Evolutionary conservation across 37 sponge, comb jelly and placozoan genomes (phyloP).

Genomic region (Trichoplax adhaerens): DNA sequence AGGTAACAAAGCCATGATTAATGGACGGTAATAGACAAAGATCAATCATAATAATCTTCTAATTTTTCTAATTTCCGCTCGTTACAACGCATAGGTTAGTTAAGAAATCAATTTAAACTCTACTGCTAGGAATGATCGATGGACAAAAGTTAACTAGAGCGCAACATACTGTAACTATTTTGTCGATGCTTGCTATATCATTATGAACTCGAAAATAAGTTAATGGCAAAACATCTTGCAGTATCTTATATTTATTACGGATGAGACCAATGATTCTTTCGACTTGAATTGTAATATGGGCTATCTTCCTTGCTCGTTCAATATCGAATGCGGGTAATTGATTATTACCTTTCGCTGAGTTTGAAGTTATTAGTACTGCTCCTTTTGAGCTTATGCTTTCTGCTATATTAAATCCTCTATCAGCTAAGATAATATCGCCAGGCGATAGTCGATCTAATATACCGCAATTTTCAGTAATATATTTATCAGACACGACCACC

Average conservation of each 20-base stretch:
- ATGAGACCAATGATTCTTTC: slow-evolving; percentile 50
- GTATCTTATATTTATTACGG: slow-evolving; percentile 29
- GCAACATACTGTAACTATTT: slow-evolving; percentile 22
- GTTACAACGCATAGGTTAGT: too few species aligned
- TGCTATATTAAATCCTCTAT: slow-evolving; percentile 54
- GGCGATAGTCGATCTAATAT: slow-evolving; percentile 31
- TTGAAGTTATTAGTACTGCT: slow-evolving; percentile 35
- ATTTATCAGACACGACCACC: slow-evolving; percentile 29
- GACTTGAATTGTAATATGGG: slow-evolving; percentile 66
- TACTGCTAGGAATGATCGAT: slow-evolving; percentile 6
- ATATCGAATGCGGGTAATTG: slow-evolving; percentile 32
- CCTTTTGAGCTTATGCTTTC: slow-evolving; percentile 37
- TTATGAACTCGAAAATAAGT: slow-evolving; percentile 7
- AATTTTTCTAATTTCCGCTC: too few species aligned
- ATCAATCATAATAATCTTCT: too few species aligned
- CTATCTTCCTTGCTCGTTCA: slow-evolving; percentile 40
- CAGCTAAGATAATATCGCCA: slow-evolving; percentile 52
- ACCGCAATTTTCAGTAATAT: slow-evolving; percentile 41
- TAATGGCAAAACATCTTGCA: slow-evolving; percentile 15
- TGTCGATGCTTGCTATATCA: not conserved
- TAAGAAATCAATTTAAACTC: too few species aligned
- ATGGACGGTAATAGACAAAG: too few species aligned
- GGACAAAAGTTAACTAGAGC: slow-evolving; percentile 12
- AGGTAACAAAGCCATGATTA: too few species aligned
- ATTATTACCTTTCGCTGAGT: slow-evolving; percentile 40